Evolutionary conservation across 2,888 invertebrate species (phyloP).

Genomic region (Xylocampa areola): DNA sequence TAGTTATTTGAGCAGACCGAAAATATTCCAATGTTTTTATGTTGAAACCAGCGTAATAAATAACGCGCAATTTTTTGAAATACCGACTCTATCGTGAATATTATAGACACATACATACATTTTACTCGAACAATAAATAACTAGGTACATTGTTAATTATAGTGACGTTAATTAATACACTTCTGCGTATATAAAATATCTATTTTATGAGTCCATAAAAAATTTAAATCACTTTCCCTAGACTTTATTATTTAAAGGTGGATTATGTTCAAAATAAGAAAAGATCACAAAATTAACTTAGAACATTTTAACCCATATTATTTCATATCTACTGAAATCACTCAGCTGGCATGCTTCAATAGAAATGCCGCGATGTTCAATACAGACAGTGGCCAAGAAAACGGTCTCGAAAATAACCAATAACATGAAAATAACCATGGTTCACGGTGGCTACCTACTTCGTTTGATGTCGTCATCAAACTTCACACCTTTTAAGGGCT

Average conservation of each 20-base stretch:
- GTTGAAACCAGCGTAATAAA: slow-evolving; percentile 1
- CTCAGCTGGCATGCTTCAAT: too few relatives aligned
- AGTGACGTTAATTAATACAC: too few relatives aligned
- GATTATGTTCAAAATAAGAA: too few relatives aligned
- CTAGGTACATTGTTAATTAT: neutral
- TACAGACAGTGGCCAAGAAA: too few relatives aligned
- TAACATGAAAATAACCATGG: neutral
- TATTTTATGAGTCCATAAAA: too few relatives aligned
- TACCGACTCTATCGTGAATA: neutral
- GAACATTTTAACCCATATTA: too few relatives aligned
- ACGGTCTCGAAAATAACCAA: slow-evolving; percentile 1
- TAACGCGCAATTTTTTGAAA: neutral
- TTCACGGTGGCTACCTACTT: neutral
- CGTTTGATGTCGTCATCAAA: neutral
- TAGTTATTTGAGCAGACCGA: neutral
- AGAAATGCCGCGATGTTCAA: too few relatives aligned
- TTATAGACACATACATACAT: slow-evolving; percentile 4
- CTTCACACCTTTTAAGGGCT: slow-evolving; percentile 8
- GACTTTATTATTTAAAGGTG: too few relatives aligned
- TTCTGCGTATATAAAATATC: too few relatives aligned
- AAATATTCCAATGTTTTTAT: slow-evolving; percentile 9
- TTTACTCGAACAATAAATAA: slow-evolving; percentile 14
- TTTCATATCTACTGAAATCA: too few relatives aligned
- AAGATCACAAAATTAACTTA: too few relatives aligned
- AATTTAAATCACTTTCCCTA: too few relatives aligned